A percentile compares a stretch with the other conserved stretches of the same genome.
Conservation (phyloP, 2,888 invertebrate species). For the Morpho helenor region DNA sequence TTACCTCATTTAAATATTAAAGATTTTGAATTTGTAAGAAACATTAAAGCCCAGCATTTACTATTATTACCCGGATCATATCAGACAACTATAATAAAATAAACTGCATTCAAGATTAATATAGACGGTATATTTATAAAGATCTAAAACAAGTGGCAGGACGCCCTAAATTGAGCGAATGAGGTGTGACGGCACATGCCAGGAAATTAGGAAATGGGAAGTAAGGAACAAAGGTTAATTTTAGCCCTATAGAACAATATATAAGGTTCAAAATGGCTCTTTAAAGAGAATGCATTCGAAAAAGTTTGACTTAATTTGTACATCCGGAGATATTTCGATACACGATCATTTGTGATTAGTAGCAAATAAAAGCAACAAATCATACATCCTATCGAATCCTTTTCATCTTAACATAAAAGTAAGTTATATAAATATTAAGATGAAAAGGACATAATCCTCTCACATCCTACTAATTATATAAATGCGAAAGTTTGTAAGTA, state of each 20-base stretch:
- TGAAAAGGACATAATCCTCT: no score
- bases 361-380: conserved; percentile 14
- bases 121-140: conserved; percentile 29
- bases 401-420: conserved; percentile 25
- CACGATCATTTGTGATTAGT: conserved; percentile 36
- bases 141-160: conserved; percentile 31
- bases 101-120: conserved; percentile 6
- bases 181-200: conserved; percentile 43
- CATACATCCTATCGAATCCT: conserved; percentile 27
- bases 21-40: no score
- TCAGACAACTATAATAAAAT: no score
- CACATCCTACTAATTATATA: no score
- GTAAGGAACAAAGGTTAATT: conserved; percentile 21
- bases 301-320: conserved; percentile 35
- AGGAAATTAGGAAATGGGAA: conserved; percentile 67
- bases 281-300: conserved; percentile 21
- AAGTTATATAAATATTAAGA: not conserved
- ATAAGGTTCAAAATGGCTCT: conserved; percentile 22
- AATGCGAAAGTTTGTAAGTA: no score
- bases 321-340: conserved; percentile 37
- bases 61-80: no score
- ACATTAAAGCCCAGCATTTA: no score
- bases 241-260: conserved; percentile 20
- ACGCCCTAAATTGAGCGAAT: conserved; percentile 44
- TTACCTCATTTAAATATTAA: no score